Evolutionary conservation across 2,113 vertebrate species (phyloP).

Genomic region (Rattus norvegicus): GRCr8 NC_086029.1:29157001-29157500

Average conservation of each 20-base stretch:
- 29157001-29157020: not conserved
- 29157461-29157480: slow-evolving; percentile 95
- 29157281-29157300: not conserved
- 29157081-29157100: not conserved
- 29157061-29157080: not conserved
- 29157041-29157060: not conserved
- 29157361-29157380: slow-evolving; percentile 98
- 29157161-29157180: not conserved
- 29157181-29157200: not conserved
- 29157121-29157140: not conserved
- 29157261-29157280: not conserved
- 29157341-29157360: slow-evolving; percentile 99
- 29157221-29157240: no score
- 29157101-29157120: not conserved
- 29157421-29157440: slow-evolving; percentile 99
- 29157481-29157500: slow-evolving; percentile 82
- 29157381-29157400: slow-evolving; percentile 98
- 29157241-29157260: not conserved
- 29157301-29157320: slow-evolving; percentile 9
- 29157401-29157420: slow-evolving; percentile 99
- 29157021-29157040: not conserved
- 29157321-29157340: slow-evolving; percentile 93
- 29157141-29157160: not conserved
- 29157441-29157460: slow-evolving; percentile 98
- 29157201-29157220: not conserved